Conservation (phyloP, 2,113 vertebrate genomes). For the Diphyllodes magnificus region DNA sequence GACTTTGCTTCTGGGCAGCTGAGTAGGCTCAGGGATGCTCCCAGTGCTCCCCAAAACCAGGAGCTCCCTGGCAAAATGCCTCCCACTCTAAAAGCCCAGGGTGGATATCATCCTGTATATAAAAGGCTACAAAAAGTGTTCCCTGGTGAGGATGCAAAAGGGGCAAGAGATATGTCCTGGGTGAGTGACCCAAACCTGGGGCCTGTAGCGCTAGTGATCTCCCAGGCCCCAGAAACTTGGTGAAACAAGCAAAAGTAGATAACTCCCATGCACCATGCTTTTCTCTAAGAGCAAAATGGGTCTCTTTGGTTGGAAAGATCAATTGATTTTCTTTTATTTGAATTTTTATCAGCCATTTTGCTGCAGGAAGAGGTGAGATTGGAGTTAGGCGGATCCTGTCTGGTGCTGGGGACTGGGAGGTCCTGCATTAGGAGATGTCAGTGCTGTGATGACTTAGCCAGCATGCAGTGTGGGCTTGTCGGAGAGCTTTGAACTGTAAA, state of each 20-base stretch:
- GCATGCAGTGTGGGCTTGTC: background rate
- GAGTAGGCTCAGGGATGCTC: background rate
- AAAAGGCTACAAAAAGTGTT: background rate
- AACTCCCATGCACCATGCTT: background rate
- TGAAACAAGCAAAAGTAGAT: background rate
- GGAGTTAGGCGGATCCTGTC: background rate
- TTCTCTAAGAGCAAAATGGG: background rate
- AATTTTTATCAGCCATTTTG: background rate
- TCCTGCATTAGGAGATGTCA: background rate
- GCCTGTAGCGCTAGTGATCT: background rate
- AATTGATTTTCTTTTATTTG: background rate
- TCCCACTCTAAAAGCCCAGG: background rate
- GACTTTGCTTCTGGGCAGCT: background rate
- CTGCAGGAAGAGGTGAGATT: background rate
- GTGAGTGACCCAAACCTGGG: background rate
- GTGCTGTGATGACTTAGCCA: background rate
- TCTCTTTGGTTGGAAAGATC: background rate
- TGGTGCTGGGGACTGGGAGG: background rate
- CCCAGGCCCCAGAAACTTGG: background rate
- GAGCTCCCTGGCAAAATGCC: background rate
- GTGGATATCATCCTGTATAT: background rate
- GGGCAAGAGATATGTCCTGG: background rate
- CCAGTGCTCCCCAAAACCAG: rapidly evolving
- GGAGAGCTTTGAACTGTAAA: background rate
- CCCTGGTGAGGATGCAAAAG: background rate